Percentiles rank a stretch among this genome's conserved stretches.
These are phyloP conservation scores for Agrochola circellaris DNA, from an alignment of 2,888 invertebrate species.

Conservation along the genomic window DNA sequence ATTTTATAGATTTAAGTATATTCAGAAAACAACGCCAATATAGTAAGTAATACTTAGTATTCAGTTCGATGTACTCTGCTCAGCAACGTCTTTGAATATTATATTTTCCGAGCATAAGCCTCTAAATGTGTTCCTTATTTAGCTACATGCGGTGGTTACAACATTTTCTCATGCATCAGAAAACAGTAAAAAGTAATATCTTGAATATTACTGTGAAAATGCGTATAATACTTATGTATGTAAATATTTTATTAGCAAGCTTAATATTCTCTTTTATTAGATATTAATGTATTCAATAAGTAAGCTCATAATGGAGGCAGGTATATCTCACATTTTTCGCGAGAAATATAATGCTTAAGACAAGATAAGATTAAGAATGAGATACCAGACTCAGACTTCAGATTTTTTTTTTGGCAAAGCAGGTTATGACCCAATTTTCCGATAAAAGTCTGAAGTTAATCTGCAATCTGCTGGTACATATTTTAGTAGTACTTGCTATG, in stretches of 20 bases:
- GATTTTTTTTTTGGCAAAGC: no score
- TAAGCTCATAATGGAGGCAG: background rate
- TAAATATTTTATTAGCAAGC: background rate
- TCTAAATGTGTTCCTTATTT: background rate
- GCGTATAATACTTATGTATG: background rate
- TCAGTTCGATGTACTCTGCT: background rate
- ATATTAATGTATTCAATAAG: background rate
- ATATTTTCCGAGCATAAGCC: no score
- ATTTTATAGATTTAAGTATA: background rate
- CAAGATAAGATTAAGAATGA: background rate
- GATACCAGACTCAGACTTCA: background rate
- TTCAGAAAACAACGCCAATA: background rate
- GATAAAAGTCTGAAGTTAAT: no score
- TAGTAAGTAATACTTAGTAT: background rate
- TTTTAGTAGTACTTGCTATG: no score
- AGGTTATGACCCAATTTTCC: no score
- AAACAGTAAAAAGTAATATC: slow-evolving; percentile 6
- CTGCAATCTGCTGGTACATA: no score
- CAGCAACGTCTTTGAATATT: background rate
- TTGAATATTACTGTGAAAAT: background rate
- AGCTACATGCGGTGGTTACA: background rate
- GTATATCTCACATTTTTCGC: background rate
- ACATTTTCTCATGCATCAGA: background rate
- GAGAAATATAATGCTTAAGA: background rate
- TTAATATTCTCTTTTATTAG: background rate